Percentiles rank a stretch among this genome's conserved stretches.
Conservation (phyloP, 2,113 vertebrate genomes). For the Ginglymostoma cirratum region DNA sequence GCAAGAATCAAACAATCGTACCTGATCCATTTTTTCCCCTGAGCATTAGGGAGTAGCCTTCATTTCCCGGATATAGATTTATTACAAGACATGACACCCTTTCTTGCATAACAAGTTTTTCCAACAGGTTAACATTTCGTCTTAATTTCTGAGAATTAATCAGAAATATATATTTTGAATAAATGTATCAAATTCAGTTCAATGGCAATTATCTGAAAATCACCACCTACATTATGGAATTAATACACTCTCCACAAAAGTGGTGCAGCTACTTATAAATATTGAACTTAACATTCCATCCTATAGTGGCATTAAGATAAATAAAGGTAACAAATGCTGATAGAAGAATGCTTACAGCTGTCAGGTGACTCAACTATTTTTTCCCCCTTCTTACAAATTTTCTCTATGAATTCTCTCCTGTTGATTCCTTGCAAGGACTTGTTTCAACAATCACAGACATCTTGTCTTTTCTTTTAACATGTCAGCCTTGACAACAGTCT, state of each 20-base stretch:
- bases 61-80: slow-evolving; percentile 94
- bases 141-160: slow-evolving; percentile 78
- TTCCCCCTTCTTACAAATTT: background rate
- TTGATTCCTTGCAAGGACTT: background rate
- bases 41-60: slow-evolving; percentile 97
- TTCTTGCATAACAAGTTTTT: slow-evolving; percentile 95
- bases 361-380: background rate
- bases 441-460: background rate
- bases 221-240: background rate
- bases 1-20: slow-evolving; percentile 48
- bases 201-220: background rate
- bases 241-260: background rate
- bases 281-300: background rate
- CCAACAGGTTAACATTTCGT: slow-evolving; percentile 96
- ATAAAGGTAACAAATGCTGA: background rate
- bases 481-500: background rate
- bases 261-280: background rate
- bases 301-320: background rate
- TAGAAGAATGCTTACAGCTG: background rate
- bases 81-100: slow-evolving; percentile 89
- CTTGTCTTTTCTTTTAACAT: background rate
- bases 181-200: background rate
- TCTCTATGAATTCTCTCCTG: background rate
- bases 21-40: slow-evolving; percentile 98
- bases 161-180: background rate